Base-by-base conservation (phyloP, 2,888 invertebrate genomes). In the Micropterix aruncella region DNA sequence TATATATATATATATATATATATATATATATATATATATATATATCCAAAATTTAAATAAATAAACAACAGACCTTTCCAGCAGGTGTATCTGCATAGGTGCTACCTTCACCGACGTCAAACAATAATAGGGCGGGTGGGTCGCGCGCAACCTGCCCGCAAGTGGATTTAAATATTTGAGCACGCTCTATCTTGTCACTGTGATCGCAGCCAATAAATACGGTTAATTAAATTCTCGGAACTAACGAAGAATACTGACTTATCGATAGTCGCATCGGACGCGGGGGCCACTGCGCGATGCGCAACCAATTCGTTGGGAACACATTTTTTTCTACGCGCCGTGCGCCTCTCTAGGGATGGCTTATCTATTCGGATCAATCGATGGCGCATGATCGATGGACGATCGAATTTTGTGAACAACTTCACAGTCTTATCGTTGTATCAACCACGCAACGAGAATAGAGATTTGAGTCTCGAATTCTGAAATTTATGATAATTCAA, bases 11-110 rank as follows among this genome's bases (percentile, higher is more conserved):
- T 42, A 42, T 42, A 42, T 42, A 42, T 42, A 42, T 42, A 42
- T 42, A 42, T 42, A 42, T 42, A 41, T 39, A 43, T 43, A 43
- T 43, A 43, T 43, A 40, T 43, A 43, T 43, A 43, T 43, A 43
- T 43, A 43, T 43, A 43, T 43, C n/a, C n/a, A n/a, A n/a, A n/a
- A n/a, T n/a, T n/a, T n/a, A n/a, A n/a, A n/a, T n/a, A n/a, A n/a
- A n/a, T n/a, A n/a, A n/a, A n/a, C n/a, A n/a, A n/a, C n/a, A n/a
- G n/a, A n/a, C n/a, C n/a, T n/a, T n/a, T n/a, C n/a, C n/a, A n/a
- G n/a, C n/a, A n/a, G n/a, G n/a, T n/a, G n/a, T n/a, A n/a, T n/a
- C n/a, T n/a, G n/a, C n/a, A n/a, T n/a, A n/a, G n/a, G n/a, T n/a
- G n/a, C n/a, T n/a, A n/a, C n/a, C n/a, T n/a, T n/a, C n/a, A n/a